phyloP scores from a whole-genome alignment of 2,888 invertebrate species.

The Caenorhabditis japonica region DNA sequence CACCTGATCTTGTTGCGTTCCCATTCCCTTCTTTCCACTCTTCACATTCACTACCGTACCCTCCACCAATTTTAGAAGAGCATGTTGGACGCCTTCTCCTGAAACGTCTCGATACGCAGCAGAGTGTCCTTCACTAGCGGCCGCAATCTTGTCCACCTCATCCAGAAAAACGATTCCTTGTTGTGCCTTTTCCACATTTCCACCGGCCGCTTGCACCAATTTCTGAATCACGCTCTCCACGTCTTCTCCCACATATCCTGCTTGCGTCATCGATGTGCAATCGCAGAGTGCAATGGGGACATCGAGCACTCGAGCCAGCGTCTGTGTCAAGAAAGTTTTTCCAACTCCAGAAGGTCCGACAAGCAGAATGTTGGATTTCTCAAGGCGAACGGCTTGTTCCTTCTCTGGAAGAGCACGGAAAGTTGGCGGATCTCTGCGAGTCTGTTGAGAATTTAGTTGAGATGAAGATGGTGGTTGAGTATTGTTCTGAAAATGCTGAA shows the following conservation, averaged over 20 bases:
- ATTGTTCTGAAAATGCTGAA: conserved; percentile 33
- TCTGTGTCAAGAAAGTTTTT: conserved; percentile 96
- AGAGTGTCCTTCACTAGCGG: conserved; percentile 91
- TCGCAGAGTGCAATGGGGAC: conserved; percentile 84
- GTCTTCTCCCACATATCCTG: conserved; percentile 89
- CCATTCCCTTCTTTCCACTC: conserved; percentile 70
- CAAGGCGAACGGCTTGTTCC: conserved; percentile 82
- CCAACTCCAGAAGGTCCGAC: conserved; percentile 94
- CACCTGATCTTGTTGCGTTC: conserved; percentile 71
- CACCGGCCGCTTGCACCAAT: conserved; percentile 92
- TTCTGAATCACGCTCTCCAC: conserved; percentile 84
- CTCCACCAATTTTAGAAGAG: conserved; percentile 87
- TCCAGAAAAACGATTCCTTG: conserved; percentile 97
- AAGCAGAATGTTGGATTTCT: conserved; percentile 94
- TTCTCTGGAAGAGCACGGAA: conserved; percentile 66
- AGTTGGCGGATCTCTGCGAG: conserved; percentile 42
- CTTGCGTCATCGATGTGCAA: conserved; percentile 76
- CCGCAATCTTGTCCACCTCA: conserved; percentile 93
- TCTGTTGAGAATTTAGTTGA: conserved; percentile 6
- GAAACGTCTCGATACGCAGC: conserved; percentile 87
- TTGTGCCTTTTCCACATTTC: conserved; percentile 96
- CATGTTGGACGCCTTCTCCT: conserved; percentile 97
- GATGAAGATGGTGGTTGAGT: conserved; percentile 20
- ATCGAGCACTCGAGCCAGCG: conserved; percentile 92
- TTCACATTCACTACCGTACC: conserved; percentile 95